Conservation (phyloP, 2,888 invertebrate species). For the Calephelis perditalis region DNA sequence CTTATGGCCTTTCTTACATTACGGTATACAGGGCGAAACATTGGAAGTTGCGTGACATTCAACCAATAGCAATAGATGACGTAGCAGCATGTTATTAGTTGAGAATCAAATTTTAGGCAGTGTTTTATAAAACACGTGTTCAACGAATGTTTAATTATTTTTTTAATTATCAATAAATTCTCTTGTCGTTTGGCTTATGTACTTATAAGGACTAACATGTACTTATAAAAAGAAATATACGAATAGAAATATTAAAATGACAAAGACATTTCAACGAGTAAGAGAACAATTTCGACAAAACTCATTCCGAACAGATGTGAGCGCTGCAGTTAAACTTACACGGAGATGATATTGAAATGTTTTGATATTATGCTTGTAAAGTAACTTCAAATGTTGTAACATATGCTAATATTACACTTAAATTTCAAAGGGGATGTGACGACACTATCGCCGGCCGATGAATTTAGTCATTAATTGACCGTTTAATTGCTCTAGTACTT, state of each 20-base stretch:
- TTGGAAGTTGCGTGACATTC: too few relatives aligned
- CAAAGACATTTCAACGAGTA: conserved; percentile 1
- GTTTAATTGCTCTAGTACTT: too few relatives aligned
- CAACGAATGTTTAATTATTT: too few relatives aligned
- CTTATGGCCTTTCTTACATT: too few relatives aligned
- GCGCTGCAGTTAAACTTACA: conserved; percentile 4
- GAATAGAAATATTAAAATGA: conserved; percentile 5
- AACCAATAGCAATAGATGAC: too few relatives aligned
- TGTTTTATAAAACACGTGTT: too few relatives aligned
- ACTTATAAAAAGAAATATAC: not conserved
- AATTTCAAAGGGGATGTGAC: too few relatives aligned
- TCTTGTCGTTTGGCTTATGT: not conserved
- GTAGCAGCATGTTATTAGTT: too few relatives aligned
- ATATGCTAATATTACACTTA: not conserved
- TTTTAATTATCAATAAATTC: not conserved
- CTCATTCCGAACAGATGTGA: conserved; percentile 7
- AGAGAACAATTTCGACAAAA: conserved; percentile 3
- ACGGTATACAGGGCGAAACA: too few relatives aligned
- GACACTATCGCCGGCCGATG: too few relatives aligned
- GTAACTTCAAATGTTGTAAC: conserved; percentile 1
- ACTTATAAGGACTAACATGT: not conserved
- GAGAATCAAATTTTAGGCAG: not conserved
- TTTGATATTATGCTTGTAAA: conserved; percentile 8
- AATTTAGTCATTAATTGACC: too few relatives aligned
- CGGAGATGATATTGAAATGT: conserved; percentile 9